A percentile compares a stretch with the other conserved stretches of the same genome.
Conservation (phyloP, 2,113 vertebrate genomes). For the Phoenicopterus ruber region DNA sequence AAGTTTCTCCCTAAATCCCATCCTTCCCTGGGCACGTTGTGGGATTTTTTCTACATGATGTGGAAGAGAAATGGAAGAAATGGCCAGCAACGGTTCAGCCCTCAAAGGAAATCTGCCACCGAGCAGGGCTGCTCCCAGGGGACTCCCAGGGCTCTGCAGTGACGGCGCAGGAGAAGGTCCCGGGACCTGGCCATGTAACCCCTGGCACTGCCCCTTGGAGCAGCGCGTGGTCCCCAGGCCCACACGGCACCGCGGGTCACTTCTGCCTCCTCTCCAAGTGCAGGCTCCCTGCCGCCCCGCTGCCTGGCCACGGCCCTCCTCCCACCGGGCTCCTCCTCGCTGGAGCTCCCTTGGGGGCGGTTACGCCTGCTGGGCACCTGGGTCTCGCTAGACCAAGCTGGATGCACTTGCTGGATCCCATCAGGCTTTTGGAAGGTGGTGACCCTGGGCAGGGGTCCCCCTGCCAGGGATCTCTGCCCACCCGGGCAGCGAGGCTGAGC, state of each 20-base stretch:
- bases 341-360: background rate
- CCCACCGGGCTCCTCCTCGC: background rate
- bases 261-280: background rate
- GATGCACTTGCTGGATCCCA: too few species aligned
- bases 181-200: background rate
- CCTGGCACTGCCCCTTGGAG: background rate
- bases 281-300: background rate
- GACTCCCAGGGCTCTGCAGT: background rate
- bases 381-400: fast-evolving
- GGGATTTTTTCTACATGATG: background rate
- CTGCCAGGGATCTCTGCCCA: background rate
- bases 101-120: background rate
- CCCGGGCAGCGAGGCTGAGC: background rate
- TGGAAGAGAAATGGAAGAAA: background rate
- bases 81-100: background rate
- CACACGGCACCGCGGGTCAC: fast-evolving
- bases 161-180: background rate
- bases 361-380: background rate
- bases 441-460: background rate
- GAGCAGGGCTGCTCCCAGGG: background rate
- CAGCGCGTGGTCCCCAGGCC: background rate
- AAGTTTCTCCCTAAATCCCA: background rate
- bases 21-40: background rate
- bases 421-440: fast-evolving
- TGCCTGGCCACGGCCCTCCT: too few species aligned